A percentile compares a stretch with the other conserved stretches of the same genome.
These are phyloP conservation scores for Budorcas taxicolor DNA, from an alignment of 2,113 vertebrate species.

Conservation along the genomic window DNA sequence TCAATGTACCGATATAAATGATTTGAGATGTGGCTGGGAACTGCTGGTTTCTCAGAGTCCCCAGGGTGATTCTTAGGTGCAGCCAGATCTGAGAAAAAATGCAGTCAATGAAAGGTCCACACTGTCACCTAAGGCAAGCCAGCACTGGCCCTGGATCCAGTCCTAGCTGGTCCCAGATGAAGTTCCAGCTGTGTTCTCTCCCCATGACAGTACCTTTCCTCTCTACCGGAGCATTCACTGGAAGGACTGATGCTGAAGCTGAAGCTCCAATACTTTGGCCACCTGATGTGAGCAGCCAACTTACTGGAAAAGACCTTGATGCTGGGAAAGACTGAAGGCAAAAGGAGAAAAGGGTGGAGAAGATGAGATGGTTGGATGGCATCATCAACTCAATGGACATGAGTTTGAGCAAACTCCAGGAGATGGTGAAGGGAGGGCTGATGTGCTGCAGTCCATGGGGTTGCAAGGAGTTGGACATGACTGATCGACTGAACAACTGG, in stretches of 20 bases:
- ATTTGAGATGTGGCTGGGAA: background rate
- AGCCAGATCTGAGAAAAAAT: background rate
- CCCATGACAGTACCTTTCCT: background rate
- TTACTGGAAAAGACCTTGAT: background rate
- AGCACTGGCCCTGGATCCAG: rapidly evolving
- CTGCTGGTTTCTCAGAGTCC: background rate
- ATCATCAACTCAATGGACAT: background rate
- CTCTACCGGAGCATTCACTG: rapidly evolving
- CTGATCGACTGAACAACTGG: background rate
- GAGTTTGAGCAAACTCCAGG: background rate
- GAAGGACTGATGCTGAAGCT: background rate
- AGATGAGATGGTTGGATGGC: background rate
- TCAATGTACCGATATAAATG: background rate
- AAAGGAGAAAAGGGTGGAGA: background rate
- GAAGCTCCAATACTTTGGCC: background rate
- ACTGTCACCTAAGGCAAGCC: background rate
- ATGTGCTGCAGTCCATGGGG: background rate
- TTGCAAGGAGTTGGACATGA: background rate
- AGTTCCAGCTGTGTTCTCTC: background rate
- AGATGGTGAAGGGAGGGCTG: background rate
- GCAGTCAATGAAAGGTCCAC: background rate
- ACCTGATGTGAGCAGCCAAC: background rate
- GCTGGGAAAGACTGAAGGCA: background rate
- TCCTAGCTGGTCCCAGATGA: background rate
- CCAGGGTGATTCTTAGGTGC: background rate